Conservation (phyloP, 2,113 vertebrate species). For the Proteles cristata region DNA sequence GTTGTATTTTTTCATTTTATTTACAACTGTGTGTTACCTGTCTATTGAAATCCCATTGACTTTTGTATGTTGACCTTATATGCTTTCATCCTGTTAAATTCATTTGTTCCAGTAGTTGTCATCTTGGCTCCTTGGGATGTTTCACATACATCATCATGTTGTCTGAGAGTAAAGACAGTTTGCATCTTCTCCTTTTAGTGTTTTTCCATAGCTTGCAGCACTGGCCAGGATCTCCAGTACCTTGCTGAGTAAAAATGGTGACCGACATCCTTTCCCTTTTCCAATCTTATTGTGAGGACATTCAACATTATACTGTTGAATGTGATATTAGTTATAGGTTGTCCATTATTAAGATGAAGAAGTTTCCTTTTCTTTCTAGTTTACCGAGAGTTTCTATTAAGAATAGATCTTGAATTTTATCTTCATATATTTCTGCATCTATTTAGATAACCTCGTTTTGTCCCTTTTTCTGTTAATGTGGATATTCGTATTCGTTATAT, state of each 20-base stretch:
- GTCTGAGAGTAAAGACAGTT: background rate
- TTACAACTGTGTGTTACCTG: background rate
- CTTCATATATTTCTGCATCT: background rate
- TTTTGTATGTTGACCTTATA: background rate
- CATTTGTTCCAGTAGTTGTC: background rate
- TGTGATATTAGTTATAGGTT: background rate
- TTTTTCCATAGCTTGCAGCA: background rate
- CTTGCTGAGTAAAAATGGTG: background rate
- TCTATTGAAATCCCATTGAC: background rate
- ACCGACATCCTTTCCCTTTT: background rate
- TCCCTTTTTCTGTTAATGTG: background rate
- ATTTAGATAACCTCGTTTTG: background rate
- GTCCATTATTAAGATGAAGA: background rate
- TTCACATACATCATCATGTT: background rate
- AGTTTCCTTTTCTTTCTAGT: background rate
- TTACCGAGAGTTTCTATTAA: background rate
- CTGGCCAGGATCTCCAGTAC: background rate
- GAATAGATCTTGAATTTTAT: conserved; percentile 16
- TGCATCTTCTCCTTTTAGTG: background rate
- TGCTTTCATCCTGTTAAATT: background rate
- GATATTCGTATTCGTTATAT: background rate
- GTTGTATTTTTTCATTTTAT: background rate
- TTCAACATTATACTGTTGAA: background rate
- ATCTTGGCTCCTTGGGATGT: background rate
- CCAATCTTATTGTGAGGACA: background rate